Evolutionary conservation across 2,113 vertebrate species (phyloP), one percentile per base, ranked within the genome.

Genomic region (Macquaria ambigua): DNA sequence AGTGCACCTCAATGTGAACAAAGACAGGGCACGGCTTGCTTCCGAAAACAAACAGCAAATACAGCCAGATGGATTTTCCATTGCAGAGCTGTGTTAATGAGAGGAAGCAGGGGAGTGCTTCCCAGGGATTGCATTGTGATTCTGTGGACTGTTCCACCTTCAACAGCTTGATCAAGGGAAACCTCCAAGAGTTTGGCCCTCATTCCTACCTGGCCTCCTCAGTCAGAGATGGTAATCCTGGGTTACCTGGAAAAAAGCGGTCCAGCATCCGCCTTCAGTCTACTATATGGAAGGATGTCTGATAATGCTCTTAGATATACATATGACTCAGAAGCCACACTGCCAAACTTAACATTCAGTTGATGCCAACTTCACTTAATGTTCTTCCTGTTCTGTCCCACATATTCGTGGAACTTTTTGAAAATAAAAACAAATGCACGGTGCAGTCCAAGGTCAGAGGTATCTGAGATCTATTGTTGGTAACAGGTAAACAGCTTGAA

Each of bases 81-180:
- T 94, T 59, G 86, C 90, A 85, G 91, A 74, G 87, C 81, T 72
- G 90, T 79, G 87, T 95, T 95, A 94, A 95, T 95, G 94, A 95
- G 92, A 94, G 94, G 94, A 95, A 95, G 91, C 87, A 78, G 80
- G 91, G 91, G 86, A 92, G 92, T 91, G 88, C 93, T 94, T 95
- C 94, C 93, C 91, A 93, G 94, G 94, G 94, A 95, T 71, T 95
- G 92, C 92, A 94, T 95, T 95, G 94, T 95, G 92, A 94, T 93
- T 77, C 79, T 1, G 50, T 16, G 43, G 58, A 81, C 77, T 48
- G 77, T 84, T 92, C 82, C 86, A 86, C 87, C 92, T 90, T 85
- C 61, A 81, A 16, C 39, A 52, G 82, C 81, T 90, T 85, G 89
- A 86, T 89, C 55, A 74, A 91, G 93, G 92, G 90, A 92, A 93